Evolutionary conservation across 2,888 invertebrate genomes (phyloP).

Genomic region (Neuroscelio doddi): DNA sequence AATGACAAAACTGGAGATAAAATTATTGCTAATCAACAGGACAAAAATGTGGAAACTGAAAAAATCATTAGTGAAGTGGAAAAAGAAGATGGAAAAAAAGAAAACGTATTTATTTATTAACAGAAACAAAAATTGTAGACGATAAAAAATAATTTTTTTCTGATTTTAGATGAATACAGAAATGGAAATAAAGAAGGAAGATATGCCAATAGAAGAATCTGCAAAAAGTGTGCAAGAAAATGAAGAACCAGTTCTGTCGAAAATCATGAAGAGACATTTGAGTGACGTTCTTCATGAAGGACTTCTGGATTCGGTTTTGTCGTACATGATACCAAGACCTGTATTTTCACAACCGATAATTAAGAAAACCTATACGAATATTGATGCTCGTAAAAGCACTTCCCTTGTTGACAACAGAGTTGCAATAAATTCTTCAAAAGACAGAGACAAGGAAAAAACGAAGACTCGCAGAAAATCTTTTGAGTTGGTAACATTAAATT

Average conservation of each 20-base stretch:
- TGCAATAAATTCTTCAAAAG: slow-evolving; percentile 16
- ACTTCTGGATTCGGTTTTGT: slow-evolving; percentile 85
- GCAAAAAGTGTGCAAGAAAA: slow-evolving; percentile 7
- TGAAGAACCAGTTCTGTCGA: slow-evolving; percentile 57
- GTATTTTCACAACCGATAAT: slow-evolving; percentile 75
- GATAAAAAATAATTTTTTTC: too few species aligned
- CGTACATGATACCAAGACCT: slow-evolving; percentile 81
- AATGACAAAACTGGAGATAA: slow-evolving; percentile 47
- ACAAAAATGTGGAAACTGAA: slow-evolving; percentile 12
- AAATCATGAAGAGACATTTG: slow-evolving; percentile 68
- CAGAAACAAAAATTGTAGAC: too few species aligned
- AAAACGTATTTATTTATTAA: not conserved
- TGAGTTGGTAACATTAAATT: slow-evolving; percentile 40
- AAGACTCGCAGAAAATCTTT: slow-evolving; percentile 36
- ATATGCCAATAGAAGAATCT: not conserved
- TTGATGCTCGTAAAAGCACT: slow-evolving; percentile 74
- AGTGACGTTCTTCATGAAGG: slow-evolving; percentile 86
- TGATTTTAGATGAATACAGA: not conserved
- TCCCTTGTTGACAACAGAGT: slow-evolving; percentile 62
- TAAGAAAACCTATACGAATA: slow-evolving; percentile 72
- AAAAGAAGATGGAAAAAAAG: slow-evolving; percentile 10
- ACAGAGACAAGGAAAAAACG: slow-evolving; percentile 44
- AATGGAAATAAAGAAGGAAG: not conserved
- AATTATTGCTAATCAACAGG: slow-evolving; percentile 50
- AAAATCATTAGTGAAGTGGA: not conserved